Base-by-base conservation (phyloP, 1,140 invertebrate genomes). In the Pinna nobilis region DNA sequence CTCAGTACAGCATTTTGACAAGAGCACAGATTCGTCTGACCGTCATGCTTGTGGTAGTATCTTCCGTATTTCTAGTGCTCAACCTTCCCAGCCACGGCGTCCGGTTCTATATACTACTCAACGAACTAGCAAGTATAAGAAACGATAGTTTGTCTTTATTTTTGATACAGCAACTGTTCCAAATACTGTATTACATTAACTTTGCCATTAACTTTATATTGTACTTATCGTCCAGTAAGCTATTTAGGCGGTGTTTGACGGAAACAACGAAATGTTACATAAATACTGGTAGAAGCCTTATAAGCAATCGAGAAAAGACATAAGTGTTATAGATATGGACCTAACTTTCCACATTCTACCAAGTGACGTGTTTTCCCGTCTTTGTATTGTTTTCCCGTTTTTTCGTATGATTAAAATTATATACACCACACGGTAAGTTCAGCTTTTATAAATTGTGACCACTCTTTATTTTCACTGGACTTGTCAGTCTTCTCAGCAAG, bases 201-300 rank as follows among this genome's bases (percentile, higher is more conserved):
- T 96, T 95, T 82, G 94, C 94, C 59, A 94, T 96, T 51, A 96
- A 96, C 90, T 96, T 96, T 87, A 90, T 94, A n/a, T 90, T 96
- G n/a, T 96, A 96, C 87, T 71, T 70, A n/a, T 30, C 79, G 9
- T 81, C 80, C 6, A 84, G 85, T 66, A 78, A 76, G 30, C 41
- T 47, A 32, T 75, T 75, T 39, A 37, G 73, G 15, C 41, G 61
- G 65, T 70, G 67, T 51, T 23, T 75, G 4, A 59, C 30, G 7
- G 73, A 75, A 59, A 51, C 35, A 7, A 30, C 55, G 23, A 59
- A 59, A 35, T 59, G 55, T n/a, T n/a, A n/a, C n/a, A n/a, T n/a
- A n/a, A n/a, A n/a, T n/a, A n/a, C n/a, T n/a, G n/a, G n/a, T n/a
- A n/a, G n/a, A n/a, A n/a, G n/a, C n/a, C n/a, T n/a, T n/a, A n/a